Base-by-base conservation (phyloP, 2,888 invertebrate species). In the Trypoxylon attenuatum region DNA sequence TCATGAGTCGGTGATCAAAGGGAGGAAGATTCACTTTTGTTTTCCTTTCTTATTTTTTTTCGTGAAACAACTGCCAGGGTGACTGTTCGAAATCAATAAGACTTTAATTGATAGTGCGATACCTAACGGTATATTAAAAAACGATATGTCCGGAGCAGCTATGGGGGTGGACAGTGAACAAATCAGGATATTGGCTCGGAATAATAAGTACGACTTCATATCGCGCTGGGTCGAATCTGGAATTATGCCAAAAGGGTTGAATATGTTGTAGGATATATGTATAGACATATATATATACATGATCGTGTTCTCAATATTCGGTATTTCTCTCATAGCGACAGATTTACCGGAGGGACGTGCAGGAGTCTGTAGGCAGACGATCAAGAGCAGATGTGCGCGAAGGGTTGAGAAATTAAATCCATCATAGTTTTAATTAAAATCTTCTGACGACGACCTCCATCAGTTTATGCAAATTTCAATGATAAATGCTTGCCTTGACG, bases 361-460 rank as follows among this genome's bases (percentile, higher is more conserved):
- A 45, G 47, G 16, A 39, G 66, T 73, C 52, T 56, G 56, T 63
- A 52, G 46, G 43, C 55, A 15, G 55, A 47, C 55, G 69, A 43
- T 39, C 53, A 41, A 39, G 38, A 22, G 47, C 22, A 52, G 58
- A 60, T 58, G 54, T 47, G 45, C 62, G 42, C 22, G 22, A 55
- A 41, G 55, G 33, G 45, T 18, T 42, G 42, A 42, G 66, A 66
- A 73, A 73, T 73, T 66, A 73, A 69, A 63, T 63, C 70, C 73
- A 52, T 66, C 73, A 66, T 69, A 62, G 66, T 73, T 69, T 73
- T 73, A 73, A 73, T 73, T 73, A 73, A 69, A 73, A 73, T 43
- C 72, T 57, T 59, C 58, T 52, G 59, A 57, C 52, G 52, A 51
- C 57, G 45, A 49, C 52, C 66, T 47, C 66, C 65, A 60, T 69